Evolutionary conservation across 2,113 vertebrate genomes (phyloP), one percentile per base, ranked within the genome.

Genomic region (Aegotheles bennettii): DNA sequence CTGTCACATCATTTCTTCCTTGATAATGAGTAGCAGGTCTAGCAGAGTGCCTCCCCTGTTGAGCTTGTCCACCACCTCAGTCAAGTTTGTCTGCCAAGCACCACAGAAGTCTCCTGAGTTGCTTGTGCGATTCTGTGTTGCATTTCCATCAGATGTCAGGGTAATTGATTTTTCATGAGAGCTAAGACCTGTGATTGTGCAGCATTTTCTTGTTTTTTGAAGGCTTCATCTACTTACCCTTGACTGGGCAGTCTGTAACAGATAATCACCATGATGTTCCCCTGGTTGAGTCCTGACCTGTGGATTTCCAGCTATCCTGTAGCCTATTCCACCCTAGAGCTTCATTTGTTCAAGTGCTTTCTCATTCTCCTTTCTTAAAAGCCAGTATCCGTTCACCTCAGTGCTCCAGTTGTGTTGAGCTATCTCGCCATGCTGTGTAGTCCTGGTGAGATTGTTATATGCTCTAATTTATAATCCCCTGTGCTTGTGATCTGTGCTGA

Each of bases 341-440:
- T 73, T 10, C 13, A 5, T 69, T 87, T 78, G 5, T 70, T 64
- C 11, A 73, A 54, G 43, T 48, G 56, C 14, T 73, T 85, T 45
- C 38, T 80, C 26, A 19, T n/a, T n/a, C 12, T 50, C 81, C 6
- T 60, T 82, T 56, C 56, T 40, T 59, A 48, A 48, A 71, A 57
- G 26, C 35, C n/a, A 9, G 12, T 75, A 19, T 83, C 35, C 23
- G 43, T 76, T 36, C 26, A 8, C 18, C 57, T n/a, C 25, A 48
- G 17, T 57, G 54, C 17, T 59, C 31, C 11, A 15, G 31, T 43
- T 92, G 35, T 31, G 33, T 42, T 25, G 56, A 51, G 33, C n/a
- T 64, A 1, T 69, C 33, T 70, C 54, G 21, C 68, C 7, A 0
- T 42, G n/a, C 23, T 1, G 1, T 2, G 1, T 61, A n/a, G 7